Evolutionary conservation across 2,113 vertebrate species (phyloP), one percentile per base, ranked within the genome.

Genomic region (Brachyhypopomus occidentalis): DNA sequence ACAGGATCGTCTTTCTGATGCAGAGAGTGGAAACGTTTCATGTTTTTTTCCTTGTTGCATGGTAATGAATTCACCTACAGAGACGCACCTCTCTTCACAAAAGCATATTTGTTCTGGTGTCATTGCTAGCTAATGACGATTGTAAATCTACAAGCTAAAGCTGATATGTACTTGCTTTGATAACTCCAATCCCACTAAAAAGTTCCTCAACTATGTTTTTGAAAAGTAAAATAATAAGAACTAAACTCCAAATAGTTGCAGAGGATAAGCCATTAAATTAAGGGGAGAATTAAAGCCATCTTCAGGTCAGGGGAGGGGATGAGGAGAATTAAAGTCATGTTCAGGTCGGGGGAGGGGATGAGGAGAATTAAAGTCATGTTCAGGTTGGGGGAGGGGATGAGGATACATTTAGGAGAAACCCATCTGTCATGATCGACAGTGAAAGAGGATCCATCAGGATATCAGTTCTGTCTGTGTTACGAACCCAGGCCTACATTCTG

Each of bases 401-500:
- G 63, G 63, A 36, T 66, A 30, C 25, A 36, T 70, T 41, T 41
- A 70, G 38, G 48, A 81, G 36, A 74, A 30, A 12, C 62, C 52
- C 30, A 63, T 73, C 63, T 62, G 72, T 80, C 59, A 74, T 27
- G 19, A 73, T 67, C 59, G 74, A 60, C 14, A 38, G n/a, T 34
- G 77, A 38, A 78, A 38, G 48, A 23, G 64, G 25, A 73, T 78
- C 58, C n/a, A 69, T 76, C 70, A 60, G 38, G 27, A 58, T 12
- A 30, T 41, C 75, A 38, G 63, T 27, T 59, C 22, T 60, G 9
- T 69, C 52, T 59, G 62, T 56, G 71, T 66, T 34, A 45, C 23
- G 63, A 75, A 45, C 20, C 62, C 86, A 67, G 19, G 5, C 1
- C 25, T 77, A 62, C 30, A 63, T 27, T 75, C 48, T 75, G 72